Evolutionary conservation across 2,888 invertebrate species (phyloP), one percentile per base, ranked within the genome.

Genomic region (Yponomeuta malinellus): DNA sequence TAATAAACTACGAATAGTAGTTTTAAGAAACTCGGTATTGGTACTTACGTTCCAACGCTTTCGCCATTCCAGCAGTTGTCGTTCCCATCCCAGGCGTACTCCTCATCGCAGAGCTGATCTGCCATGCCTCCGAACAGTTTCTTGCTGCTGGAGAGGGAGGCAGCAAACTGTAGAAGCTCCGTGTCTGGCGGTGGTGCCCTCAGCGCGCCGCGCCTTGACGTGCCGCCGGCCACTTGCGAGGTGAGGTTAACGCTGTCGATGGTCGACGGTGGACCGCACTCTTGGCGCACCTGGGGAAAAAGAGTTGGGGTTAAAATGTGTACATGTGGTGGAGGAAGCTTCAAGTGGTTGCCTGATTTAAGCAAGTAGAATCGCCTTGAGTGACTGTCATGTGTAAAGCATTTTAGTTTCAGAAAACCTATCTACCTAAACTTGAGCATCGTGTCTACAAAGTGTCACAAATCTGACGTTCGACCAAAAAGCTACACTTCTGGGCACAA

Each of bases 91-190:
- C 93, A 93, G 69, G 95, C 94, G 74, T 95, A 94, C 76, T 94
- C 94, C 75, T 96, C 95, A 75, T 95, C 94, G 87, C 97, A 97
- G 70, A 97, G 89, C 78, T 94, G 94, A 85, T 97, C 96, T 4
- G 97, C 96, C 64, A 98, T 93, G 77, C 95, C 94, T 52, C 95
- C 94, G 88, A 97, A 98, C 84, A 98, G 96, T 78, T 96, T 96
- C 85, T 96, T 96, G 72, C 96, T 96, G 79, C 94, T 93, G 33
- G 94, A 93, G 70, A 95, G 93, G 15, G 94, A 94, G 9, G 94
- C 93, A 10, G 95, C 89, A 79, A 95, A 95, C 76, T 94, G 93
- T 43, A 94, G 82, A 69, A 95, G 93, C 77, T 94, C 94, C 0
- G 94, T 93, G 76, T 95, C 95, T 8, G 94, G 94, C 0, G 95